Evolutionary conservation across 2,888 invertebrate species (phyloP).

Genomic region (Drosophila yooni): DNA sequence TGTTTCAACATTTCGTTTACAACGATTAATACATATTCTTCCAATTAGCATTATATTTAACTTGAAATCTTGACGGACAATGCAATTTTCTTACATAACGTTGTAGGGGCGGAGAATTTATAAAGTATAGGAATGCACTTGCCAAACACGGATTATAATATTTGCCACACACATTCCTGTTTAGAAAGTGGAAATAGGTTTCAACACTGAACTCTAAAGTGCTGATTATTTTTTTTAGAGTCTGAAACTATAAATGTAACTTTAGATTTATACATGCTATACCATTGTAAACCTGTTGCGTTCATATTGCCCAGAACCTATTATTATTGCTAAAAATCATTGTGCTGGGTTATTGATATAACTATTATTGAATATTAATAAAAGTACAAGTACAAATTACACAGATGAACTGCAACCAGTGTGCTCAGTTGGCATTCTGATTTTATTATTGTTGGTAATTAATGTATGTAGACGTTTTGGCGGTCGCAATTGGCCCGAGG

Average conservation of each 20-base stretch:
- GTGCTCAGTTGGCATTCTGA: conserved; percentile 46
- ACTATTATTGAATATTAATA: conserved; percentile 1
- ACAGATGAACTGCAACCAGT: conserved; percentile 50
- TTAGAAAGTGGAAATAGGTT: background rate
- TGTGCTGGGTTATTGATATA: conserved; percentile 37
- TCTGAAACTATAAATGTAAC: background rate
- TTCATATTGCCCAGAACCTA: conserved; percentile 2
- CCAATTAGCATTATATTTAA: conserved; percentile 5
- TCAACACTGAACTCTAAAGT: background rate
- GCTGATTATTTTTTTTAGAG: background rate
- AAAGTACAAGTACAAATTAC: conserved; percentile 22
- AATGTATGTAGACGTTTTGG: conserved; percentile 74
- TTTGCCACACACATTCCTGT: too few species aligned
- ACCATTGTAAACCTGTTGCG: conserved; percentile 7
- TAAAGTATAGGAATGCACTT: background rate
- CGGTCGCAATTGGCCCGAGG: conserved; percentile 63
- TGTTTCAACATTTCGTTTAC: conserved; percentile 28
- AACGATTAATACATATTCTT: conserved; percentile 6
- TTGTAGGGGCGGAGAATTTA: too few species aligned
- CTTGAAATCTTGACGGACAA: background rate
- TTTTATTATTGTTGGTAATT: conserved; percentile 64
- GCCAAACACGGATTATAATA: background rate
- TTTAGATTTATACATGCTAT: background rate
- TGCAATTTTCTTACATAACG: background rate
- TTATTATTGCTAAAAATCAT: conserved; percentile 14